Evolutionary conservation across 2,888 invertebrate genomes (phyloP), one percentile per base, ranked within the genome.

Genomic region (Megamerina dolium): DNA sequence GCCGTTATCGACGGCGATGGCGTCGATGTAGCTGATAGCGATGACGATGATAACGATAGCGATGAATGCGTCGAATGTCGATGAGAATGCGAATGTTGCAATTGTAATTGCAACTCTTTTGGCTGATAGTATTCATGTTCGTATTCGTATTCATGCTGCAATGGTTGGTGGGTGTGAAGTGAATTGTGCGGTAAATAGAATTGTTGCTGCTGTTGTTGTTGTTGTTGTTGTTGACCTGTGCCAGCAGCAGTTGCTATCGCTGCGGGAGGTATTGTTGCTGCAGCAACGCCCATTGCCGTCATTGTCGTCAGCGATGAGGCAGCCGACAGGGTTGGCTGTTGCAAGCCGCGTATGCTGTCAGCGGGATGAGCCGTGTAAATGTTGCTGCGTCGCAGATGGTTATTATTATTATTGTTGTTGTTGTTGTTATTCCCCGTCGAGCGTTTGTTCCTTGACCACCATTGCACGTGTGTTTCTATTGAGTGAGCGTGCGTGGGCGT

Each of bases 381-480:
- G 52, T 70, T 70, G 58, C 69, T 70, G 36, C 71, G 56, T 43
- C 71, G 60, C 53, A 70, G 56, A 56, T 70, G 68, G 45, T 68
- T 70, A 59, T 70, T 70, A 57, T 64, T 64, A 50, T 57, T 60
- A 48, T 52, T 59, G 54, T 55, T 58, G 53, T 59, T 58, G n/a
- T n/a, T n/a, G n/a, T n/a, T n/a, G n/a, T n/a, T n/a, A n/a, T n/a
- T n/a, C n/a, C n/a, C n/a, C n/a, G n/a, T n/a, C 40, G 59, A 60
- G 33, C 68, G 68, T 49, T 70, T 70, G 57, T 70, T 68, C 52
- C 70, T 68, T 52, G 70, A 70, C 71, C 70, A 70, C 70, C 70
- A 70, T 50, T 70, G 71, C 53, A 70, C 69, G 57, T 70, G 70
- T 48, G 69, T 70, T 56, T 70, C 71, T 70, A 23, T 23, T 23